phyloP scores from a whole-genome alignment of 2,797 vertebrate species.

The Sarcophilus harrisii region DNA sequence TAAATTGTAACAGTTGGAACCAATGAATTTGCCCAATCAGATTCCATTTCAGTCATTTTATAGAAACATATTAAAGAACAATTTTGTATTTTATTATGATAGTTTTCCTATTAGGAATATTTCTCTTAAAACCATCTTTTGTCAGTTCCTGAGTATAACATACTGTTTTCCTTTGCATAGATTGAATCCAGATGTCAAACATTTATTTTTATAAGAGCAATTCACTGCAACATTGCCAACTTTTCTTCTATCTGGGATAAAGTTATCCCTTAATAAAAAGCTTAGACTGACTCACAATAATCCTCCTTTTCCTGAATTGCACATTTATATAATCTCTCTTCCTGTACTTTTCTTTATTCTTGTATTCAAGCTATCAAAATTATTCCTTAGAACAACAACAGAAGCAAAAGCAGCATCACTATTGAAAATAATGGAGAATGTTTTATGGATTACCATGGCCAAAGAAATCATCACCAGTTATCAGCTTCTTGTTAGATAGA shows the following conservation, averaged over 20 bases:
- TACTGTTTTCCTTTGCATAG: slow-evolving; percentile 54
- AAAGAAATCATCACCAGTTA: neutral
- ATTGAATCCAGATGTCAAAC: slow-evolving; percentile 29
- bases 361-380: neutral
- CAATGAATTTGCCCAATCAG: neutral
- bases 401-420: neutral
- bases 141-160: slow-evolving; percentile 30
- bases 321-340: neutral
- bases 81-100: slow-evolving; percentile 52
- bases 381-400: slow-evolving; percentile 12
- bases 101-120: slow-evolving; percentile 47
- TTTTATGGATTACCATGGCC: neutral
- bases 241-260: slow-evolving; percentile 32
- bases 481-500: neutral
- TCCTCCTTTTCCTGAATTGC: neutral
- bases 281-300: neutral
- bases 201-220: slow-evolving; percentile 18
- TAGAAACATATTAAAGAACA: slow-evolving; percentile 17
- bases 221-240: neutral
- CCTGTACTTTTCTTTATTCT: neutral
- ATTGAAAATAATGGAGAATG: neutral
- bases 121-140: slow-evolving; percentile 57
- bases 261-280: slow-evolving; percentile 16
- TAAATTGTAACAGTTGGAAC: slow-evolving; percentile 46
- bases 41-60: slow-evolving; percentile 43